Conservation (phyloP, 2,797 vertebrate species). For the Syndactyla subalaris region DNA sequence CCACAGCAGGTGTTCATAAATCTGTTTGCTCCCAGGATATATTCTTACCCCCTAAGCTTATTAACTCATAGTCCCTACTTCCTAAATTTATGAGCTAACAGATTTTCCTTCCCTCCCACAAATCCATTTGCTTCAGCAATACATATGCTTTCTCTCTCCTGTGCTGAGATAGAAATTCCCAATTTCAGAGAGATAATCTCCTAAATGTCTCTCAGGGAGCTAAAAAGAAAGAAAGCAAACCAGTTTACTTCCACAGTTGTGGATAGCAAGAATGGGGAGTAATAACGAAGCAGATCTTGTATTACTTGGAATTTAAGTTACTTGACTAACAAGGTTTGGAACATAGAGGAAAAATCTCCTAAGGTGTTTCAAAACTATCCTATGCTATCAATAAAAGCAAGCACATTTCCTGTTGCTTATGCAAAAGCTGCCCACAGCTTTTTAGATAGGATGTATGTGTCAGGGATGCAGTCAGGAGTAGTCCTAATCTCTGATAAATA, state of each 20-base stretch:
- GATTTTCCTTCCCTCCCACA: conserved; percentile 13
- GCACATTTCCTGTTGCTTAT: neutral
- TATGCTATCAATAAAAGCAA: neutral
- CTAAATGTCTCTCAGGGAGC: neutral
- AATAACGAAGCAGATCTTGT: neutral
- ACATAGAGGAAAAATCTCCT: neutral
- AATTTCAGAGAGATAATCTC: conserved; percentile 9
- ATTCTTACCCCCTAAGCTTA: conserved; percentile 29
- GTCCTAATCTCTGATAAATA: neutral
- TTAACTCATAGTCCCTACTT: neutral
- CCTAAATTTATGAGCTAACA: conserved; percentile 7
- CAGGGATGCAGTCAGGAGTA: neutral
- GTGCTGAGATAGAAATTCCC: conserved; percentile 7
- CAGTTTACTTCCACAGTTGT: neutral
- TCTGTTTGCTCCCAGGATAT: conserved; percentile 23
- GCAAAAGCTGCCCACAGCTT: neutral
- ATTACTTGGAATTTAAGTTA: neutral
- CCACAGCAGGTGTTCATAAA: conserved; percentile 17
- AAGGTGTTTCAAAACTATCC: neutral
- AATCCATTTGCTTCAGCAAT: conserved; percentile 29
- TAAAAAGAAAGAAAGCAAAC: neutral
- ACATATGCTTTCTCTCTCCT: neutral
- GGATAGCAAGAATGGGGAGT: neutral
- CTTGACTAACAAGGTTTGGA: neutral
- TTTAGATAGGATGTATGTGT: neutral